Evolutionary conservation across 2,888 invertebrate species (phyloP).

Genomic region (Periphyllus acericola): DNA sequence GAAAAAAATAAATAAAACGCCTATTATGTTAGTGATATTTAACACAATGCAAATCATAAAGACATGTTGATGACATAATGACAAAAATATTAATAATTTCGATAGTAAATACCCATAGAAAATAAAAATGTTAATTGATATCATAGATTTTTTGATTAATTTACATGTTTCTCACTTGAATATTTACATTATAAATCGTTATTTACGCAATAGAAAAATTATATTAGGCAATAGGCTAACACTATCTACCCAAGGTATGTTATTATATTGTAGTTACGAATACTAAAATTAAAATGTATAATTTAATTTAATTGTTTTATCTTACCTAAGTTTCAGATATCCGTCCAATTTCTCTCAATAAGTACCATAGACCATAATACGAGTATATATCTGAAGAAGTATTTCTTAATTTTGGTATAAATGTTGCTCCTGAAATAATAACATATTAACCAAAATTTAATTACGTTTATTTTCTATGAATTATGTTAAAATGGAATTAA

Average conservation of each 20-base stretch:
- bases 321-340: background rate
- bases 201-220: background rate
- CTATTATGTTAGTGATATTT: too few species aligned
- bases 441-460: background rate
- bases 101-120: background rate
- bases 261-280: background rate
- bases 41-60: too few species aligned
- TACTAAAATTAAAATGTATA: background rate
- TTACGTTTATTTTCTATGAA: background rate
- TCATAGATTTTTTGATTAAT: background rate
- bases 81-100: background rate
- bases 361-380: background rate
- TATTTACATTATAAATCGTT: background rate
- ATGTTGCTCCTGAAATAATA: background rate
- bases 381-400: background rate
- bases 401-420: background rate
- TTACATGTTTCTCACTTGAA: background rate
- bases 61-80: background rate
- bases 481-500: too few species aligned
- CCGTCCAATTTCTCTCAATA: background rate
- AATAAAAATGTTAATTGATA: background rate
- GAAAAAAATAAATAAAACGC: too few species aligned
- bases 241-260: background rate
- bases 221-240: background rate
- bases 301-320: background rate